phyloP scores from a whole-genome alignment of 1,140 invertebrate species.

The Neodiprion fabricii region DNA sequence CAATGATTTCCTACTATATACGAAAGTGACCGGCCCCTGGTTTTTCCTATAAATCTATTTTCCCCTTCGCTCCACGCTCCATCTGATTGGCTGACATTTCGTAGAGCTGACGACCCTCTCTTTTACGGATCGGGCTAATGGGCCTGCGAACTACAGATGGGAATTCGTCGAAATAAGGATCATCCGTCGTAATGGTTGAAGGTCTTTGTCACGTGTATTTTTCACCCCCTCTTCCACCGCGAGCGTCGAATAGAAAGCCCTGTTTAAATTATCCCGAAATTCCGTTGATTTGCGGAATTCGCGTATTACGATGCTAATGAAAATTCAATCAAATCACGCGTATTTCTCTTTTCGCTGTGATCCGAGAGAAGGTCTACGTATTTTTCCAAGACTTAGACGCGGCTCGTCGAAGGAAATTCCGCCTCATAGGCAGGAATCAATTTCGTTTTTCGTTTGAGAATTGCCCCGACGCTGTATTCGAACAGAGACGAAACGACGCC shows the following conservation, averaged over 20 bases:
- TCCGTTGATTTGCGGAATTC: neutral
- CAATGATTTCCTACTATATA: slow-evolving; percentile 41
- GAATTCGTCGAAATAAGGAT: neutral
- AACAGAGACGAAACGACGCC: neutral
- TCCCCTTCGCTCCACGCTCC: slow-evolving; percentile 28
- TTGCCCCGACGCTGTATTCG: neutral
- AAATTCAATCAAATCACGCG: neutral
- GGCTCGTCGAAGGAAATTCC: neutral
- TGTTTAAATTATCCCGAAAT: neutral
- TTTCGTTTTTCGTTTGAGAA: neutral
- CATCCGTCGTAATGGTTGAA: neutral
- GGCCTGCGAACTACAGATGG: neutral
- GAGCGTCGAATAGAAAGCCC: no score
- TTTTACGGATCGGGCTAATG: slow-evolving; percentile 27
- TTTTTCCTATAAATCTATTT: slow-evolving; percentile 43
- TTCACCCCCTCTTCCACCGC: neutral
- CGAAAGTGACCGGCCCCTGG: slow-evolving; percentile 16
- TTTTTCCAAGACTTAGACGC: no score
- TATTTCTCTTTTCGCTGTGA: neutral
- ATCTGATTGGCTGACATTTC: slow-evolving; percentile 36
- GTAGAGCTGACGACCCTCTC: neutral
- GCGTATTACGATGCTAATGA: slow-evolving; percentile 2
- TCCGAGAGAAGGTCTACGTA: neutral
- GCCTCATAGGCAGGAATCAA: neutral
- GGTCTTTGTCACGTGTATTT: neutral